Base-by-base conservation (phyloP, 2,113 vertebrate species). In the Macquaria ambigua region DNA sequence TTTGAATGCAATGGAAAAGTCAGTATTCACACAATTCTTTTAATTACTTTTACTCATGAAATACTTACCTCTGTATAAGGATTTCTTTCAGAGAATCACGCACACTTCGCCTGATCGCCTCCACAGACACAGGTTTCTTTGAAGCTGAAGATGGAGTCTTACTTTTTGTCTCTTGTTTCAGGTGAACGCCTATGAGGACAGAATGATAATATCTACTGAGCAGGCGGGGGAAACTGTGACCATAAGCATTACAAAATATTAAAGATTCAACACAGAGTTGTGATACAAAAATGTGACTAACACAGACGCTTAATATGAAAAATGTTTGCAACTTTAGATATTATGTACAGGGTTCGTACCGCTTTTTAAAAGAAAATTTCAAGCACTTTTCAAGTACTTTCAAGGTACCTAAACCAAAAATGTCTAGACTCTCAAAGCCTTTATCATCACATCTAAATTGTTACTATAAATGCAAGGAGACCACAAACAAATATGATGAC, bases 41-140 rank as follows among this genome's bases (percentile, higher is more conserved):
- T 9, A 48, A 34, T 48, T 25, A 21, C 53, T 41, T 39, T 52
- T 1, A 41, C 11, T 56, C 28, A 25, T 59, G 25, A 62, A 74
- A 53, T 20, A 59, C 71, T 87, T 91, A 98, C 98, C 98, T 97
- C 95, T 98, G 98, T 90, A 97, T 91, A 4, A 99, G 96, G 84
- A 99, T 99, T 81, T 99, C 98, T 92, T 97, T 98, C 50, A 99
- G 95, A 59, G 98, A 98, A 23, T 99, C 97, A 4, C 97, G 96
- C 69, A 99, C 98, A 18, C 97, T 99, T 82, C 98, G 96, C 81
- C 98, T 96, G 93, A 99, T 98, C 80, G 98, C 97, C 74, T 98
- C 98, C 78, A 97, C 95, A 88, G 98, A 99, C 63, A 90, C 94
- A 0, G 97, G 98, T 86, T 98, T 98, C 92, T 98, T 99, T 43